A percentile compares a stretch with the other conserved stretches of the same genome.
These are phyloP conservation scores for Genyomyrus donnyi DNA, from an alignment of 2,113 vertebrate genomes.

Conservation along the genomic window DNA sequence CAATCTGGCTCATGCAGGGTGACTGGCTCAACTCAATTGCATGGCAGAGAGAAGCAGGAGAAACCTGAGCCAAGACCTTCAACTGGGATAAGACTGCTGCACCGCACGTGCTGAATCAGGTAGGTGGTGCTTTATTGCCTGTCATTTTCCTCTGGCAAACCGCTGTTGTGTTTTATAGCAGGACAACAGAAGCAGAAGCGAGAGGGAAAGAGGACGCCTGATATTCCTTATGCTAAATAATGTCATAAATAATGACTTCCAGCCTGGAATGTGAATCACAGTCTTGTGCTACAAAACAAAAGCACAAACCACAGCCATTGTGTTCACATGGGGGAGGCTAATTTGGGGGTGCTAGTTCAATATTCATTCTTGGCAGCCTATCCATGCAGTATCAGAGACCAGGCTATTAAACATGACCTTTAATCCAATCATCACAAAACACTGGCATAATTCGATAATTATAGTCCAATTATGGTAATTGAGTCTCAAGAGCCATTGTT, in stretches of 20 bases:
- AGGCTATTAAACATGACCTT: background rate
- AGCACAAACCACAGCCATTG: background rate
- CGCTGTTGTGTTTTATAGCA: background rate
- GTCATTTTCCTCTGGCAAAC: background rate
- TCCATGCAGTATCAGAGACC: too few relatives aligned
- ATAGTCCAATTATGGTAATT: background rate
- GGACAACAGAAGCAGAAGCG: background rate
- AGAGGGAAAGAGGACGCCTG: background rate
- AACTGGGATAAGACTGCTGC: background rate
- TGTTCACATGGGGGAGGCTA: background rate
- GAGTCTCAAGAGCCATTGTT: background rate
- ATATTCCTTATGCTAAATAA: background rate
- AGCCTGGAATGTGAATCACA: background rate
- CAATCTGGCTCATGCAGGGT: background rate
- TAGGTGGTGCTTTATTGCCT: background rate
- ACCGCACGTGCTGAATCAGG: background rate
- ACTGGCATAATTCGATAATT: background rate
- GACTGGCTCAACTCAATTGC: background rate
- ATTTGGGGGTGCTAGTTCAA: background rate
- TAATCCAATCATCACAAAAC: background rate
- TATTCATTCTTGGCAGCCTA: background rate
- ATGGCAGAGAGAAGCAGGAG: background rate
- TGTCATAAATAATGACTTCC: background rate
- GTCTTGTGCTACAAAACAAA: background rate
- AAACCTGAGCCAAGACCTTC: background rate